Percentiles rank a stretch among this genome's conserved stretches.
phyloP scores from a whole-genome alignment of 2,113 vertebrate species.

The Pollachius pollachius region DNA sequence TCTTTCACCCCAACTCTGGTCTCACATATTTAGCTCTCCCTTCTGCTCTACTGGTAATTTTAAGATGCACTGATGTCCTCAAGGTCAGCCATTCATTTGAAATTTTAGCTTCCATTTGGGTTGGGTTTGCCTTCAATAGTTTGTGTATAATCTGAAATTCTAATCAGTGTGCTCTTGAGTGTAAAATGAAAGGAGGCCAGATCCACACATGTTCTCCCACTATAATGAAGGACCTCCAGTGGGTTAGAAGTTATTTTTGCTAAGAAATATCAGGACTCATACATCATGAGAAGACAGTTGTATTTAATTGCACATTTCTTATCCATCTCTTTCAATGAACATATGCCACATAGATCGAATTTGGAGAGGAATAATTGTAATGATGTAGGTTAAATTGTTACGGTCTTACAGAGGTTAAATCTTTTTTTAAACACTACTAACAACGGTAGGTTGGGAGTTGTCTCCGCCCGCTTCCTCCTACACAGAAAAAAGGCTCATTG shows the following conservation, averaged over 20 bases:
- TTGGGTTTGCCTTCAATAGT: constrained; percentile 2
- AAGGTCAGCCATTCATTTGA: constrained; percentile 9
- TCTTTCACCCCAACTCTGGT: too few relatives aligned
- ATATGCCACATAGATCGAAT: constrained; percentile 23
- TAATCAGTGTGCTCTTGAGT: constrained; percentile 23
- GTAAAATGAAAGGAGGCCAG: constrained; percentile 18
- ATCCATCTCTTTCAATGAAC: constrained; percentile 21
- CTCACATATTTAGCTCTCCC: too few relatives aligned
- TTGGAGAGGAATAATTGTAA: neutral
- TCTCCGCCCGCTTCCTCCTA: too few relatives aligned
- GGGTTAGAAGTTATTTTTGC: constrained; percentile 22
- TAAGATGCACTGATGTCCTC: too few relatives aligned
- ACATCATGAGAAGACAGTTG: constrained; percentile 33
- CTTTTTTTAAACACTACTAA: too few relatives aligned
- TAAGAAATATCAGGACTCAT: constrained; percentile 23
- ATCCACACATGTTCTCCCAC: constrained; percentile 19
- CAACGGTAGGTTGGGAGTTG: too few relatives aligned
- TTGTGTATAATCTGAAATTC: constrained; percentile 34
- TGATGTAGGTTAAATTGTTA: too few relatives aligned
- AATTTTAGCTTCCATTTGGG: constrained; percentile 12
- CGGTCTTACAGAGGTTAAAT: too few relatives aligned
- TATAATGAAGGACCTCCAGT: constrained; percentile 30
- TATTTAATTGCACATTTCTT: constrained; percentile 28
- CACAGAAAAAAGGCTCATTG: too few relatives aligned
- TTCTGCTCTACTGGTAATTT: too few relatives aligned